These are phyloP conservation scores for Nebria brevicollis DNA, from an alignment of 2,888 invertebrate genomes.

Conservation along the genomic window DNA sequence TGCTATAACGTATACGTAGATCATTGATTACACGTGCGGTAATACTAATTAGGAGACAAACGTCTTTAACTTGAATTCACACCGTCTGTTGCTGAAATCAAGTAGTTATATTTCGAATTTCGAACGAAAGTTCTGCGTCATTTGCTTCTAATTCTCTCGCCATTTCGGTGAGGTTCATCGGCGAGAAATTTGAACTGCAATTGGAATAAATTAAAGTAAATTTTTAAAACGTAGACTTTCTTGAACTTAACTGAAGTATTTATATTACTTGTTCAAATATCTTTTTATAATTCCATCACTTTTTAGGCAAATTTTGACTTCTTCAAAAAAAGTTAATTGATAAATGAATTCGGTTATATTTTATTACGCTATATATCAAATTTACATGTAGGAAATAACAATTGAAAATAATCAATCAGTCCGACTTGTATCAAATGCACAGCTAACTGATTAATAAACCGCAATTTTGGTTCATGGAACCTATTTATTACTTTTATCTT, in stretches of 20 bases:
- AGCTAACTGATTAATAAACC: not conserved
- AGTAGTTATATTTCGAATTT: constrained; percentile 2
- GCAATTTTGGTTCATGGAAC: not conserved
- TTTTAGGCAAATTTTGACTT: no score
- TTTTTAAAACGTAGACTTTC: not conserved
- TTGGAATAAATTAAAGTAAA: constrained; percentile 3
- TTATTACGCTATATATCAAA: no score
- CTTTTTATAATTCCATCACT: no score
- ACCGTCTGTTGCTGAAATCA: constrained; percentile 14
- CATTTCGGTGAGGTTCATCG: not conserved
- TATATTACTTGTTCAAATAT: no score
- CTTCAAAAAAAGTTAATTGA: no score
- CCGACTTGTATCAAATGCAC: no score
- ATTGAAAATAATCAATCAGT: no score
- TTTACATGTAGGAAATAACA: no score
- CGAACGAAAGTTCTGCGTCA: not conserved
- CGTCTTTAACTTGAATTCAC: not conserved
- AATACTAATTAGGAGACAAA: constrained; percentile 3
- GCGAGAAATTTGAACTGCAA: not conserved
- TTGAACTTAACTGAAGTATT: not conserved
- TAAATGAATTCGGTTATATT: no score
- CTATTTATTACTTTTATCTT: not conserved
- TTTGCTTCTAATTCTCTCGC: not conserved
- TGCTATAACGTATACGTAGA: not conserved
- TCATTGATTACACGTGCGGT: not conserved